phyloP scores from a whole-genome alignment of 2,113 vertebrate genomes.

The Perca fluviatilis region DNA sequence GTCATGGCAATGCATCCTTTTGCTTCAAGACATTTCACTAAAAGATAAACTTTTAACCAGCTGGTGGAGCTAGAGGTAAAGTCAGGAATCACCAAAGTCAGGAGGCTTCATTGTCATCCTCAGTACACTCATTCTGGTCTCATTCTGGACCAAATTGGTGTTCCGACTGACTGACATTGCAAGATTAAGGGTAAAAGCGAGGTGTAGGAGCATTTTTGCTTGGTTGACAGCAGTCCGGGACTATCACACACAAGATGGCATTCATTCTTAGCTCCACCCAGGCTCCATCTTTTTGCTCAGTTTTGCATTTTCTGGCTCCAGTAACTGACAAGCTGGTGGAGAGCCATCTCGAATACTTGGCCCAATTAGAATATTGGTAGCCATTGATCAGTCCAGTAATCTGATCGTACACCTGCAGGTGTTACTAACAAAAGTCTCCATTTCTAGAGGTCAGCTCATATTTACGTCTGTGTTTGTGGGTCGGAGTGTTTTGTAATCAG shows the following conservation, averaged over 20 bases:
- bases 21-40: too few relatives aligned
- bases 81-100: neutral
- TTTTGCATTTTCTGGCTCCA: neutral
- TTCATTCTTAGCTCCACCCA: neutral
- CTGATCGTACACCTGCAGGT: neutral
- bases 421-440: neutral
- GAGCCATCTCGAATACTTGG: neutral
- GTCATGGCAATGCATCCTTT: too few relatives aligned
- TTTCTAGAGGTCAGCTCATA: conserved; percentile 1
- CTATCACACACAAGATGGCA: neutral
- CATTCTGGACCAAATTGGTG: neutral
- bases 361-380: neutral
- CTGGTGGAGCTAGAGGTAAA: too few relatives aligned
- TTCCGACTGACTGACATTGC: neutral
- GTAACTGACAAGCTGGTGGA: neutral
- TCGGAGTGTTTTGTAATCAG: conserved; percentile 1
- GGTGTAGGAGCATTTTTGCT: neutral
- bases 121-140: neutral
- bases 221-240: too few relatives aligned
- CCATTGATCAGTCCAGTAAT: neutral
- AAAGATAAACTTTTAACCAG: too few relatives aligned
- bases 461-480: neutral
- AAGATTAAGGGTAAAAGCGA: neutral
- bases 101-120: neutral
- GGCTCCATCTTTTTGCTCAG: neutral